Conservation (phyloP, 2,797 vertebrate genomes). For the Erpetoichthys calabaricus region DNA sequence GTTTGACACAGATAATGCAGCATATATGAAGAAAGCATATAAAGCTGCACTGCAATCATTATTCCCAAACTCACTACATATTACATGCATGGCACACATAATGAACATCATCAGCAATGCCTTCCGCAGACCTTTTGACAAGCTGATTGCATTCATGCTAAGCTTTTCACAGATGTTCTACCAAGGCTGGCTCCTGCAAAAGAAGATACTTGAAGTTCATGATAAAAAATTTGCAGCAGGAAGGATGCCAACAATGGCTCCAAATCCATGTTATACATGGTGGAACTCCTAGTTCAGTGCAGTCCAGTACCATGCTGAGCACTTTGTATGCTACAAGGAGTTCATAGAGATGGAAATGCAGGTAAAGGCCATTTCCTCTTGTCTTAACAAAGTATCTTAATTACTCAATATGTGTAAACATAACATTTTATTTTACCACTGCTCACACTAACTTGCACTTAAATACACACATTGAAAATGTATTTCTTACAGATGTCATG, state of each 20-base stretch:
- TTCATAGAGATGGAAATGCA: too few relatives aligned
- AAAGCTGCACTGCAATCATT: not conserved
- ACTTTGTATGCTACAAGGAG: too few relatives aligned
- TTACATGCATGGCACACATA: not conserved
- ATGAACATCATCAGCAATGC: too few relatives aligned
- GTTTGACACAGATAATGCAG: constrained; percentile 1
- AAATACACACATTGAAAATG: too few relatives aligned
- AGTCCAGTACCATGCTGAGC: not conserved
- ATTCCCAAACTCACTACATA: not conserved
- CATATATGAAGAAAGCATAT: not conserved
- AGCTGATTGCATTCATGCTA: not conserved
- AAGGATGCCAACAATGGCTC: not conserved
- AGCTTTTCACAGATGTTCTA: constrained; percentile 1
- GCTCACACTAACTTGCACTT: too few relatives aligned
- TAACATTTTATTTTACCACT: too few relatives aligned
- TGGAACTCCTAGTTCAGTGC: not conserved
- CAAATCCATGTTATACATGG: not conserved
- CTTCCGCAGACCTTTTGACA: too few relatives aligned
- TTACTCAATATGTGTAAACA: too few relatives aligned
- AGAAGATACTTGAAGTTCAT: not conserved
- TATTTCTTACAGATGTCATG: too few relatives aligned
- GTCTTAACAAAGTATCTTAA: too few relatives aligned
- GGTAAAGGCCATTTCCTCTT: too few relatives aligned
- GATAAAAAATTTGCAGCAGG: not conserved
- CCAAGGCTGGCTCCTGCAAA: not conserved